These are phyloP conservation scores for Lasioglossum vierecki DNA, from an alignment of 2,888 invertebrate genomes.

Conservation along the genomic window DNA sequence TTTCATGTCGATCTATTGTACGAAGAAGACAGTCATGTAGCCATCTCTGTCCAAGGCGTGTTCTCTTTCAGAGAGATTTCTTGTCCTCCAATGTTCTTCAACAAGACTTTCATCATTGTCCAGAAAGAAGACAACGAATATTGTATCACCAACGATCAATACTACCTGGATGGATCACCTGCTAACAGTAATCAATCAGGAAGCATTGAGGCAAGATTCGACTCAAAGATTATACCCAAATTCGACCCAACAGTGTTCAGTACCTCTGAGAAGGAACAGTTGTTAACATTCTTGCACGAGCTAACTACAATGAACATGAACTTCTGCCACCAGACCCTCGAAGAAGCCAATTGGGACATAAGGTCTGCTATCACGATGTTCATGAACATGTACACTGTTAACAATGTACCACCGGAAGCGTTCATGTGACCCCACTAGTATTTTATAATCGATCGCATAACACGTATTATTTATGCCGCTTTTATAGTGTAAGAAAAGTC, in stretches of 20 bases:
- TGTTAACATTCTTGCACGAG: slow-evolving; percentile 76
- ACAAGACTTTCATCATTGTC: slow-evolving; percentile 78
- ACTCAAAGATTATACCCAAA: slow-evolving; percentile 61
- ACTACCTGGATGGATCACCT: slow-evolving; percentile 77
- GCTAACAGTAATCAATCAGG: slow-evolving; percentile 57
- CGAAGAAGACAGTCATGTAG: slow-evolving; percentile 70
- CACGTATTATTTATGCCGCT: not conserved
- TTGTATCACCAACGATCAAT: slow-evolving; percentile 81
- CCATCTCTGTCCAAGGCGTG: slow-evolving; percentile 78
- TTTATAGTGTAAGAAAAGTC: not conserved
- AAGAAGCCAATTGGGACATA: slow-evolving; percentile 78
- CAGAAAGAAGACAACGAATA: slow-evolving; percentile 80
- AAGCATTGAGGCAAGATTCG: slow-evolving; percentile 58
- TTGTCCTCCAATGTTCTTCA: slow-evolving; percentile 75
- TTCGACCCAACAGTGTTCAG: slow-evolving; percentile 77
- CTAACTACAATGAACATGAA: slow-evolving; percentile 79
- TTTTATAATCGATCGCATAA: slow-evolving; percentile 5
- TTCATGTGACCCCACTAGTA: slow-evolving; percentile 61
- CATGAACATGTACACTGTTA: slow-evolving; percentile 78
- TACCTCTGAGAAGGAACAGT: slow-evolving; percentile 77
- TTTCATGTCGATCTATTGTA: slow-evolving; percentile 79
- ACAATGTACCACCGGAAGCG: slow-evolving; percentile 79
- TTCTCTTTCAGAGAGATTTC: slow-evolving; percentile 77
- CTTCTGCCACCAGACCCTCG: slow-evolving; percentile 75
- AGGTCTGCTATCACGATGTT: slow-evolving; percentile 78